Evolutionary conservation across 2,888 invertebrate species (phyloP).

Genomic region (Caenorhabditis zanzibari): DNA sequence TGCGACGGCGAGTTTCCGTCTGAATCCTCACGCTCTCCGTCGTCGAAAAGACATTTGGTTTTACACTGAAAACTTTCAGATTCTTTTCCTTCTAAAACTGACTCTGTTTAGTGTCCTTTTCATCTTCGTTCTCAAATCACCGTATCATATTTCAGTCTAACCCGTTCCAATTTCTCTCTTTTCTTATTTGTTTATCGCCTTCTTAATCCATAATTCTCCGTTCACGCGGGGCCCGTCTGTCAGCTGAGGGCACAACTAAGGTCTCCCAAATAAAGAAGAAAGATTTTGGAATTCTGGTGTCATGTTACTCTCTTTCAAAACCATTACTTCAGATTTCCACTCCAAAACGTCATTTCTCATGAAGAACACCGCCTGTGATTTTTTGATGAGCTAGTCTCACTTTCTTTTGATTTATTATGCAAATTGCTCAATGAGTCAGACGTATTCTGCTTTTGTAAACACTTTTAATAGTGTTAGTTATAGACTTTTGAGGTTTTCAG

Average conservation of each 20-base stretch:
- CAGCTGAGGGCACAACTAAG: constrained; percentile 19
- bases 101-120: neutral
- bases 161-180: constrained; percentile 12
- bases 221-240: constrained; percentile 37
- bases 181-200: constrained; percentile 48
- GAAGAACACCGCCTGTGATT: neutral
- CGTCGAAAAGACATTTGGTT: neutral
- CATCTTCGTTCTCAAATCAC: constrained; percentile 8
- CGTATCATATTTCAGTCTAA: constrained; percentile 40
- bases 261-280: constrained; percentile 4
- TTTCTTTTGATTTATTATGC: constrained; percentile 8
- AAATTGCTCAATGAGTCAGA: constrained; percentile 21
- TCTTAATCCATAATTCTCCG: constrained; percentile 52
- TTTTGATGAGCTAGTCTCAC: neutral
- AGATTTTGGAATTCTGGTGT: constrained; percentile 45
- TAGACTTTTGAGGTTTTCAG: too few relatives aligned
- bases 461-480: neutral
- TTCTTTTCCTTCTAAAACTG: constrained; percentile 10
- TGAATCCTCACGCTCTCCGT: constrained; percentile 39
- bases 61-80: constrained; percentile 12
- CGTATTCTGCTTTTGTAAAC: neutral
- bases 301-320: constrained; percentile 47
- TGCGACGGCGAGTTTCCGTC: constrained; percentile 57
- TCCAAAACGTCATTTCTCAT: constrained; percentile 37
- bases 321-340: constrained; percentile 33